A percentile compares a stretch with the other conserved stretches of the same genome.
These are phyloP conservation scores for Nebria ingens DNA, from an alignment of 1,140 invertebrate species.

Conservation along the genomic window DNA sequence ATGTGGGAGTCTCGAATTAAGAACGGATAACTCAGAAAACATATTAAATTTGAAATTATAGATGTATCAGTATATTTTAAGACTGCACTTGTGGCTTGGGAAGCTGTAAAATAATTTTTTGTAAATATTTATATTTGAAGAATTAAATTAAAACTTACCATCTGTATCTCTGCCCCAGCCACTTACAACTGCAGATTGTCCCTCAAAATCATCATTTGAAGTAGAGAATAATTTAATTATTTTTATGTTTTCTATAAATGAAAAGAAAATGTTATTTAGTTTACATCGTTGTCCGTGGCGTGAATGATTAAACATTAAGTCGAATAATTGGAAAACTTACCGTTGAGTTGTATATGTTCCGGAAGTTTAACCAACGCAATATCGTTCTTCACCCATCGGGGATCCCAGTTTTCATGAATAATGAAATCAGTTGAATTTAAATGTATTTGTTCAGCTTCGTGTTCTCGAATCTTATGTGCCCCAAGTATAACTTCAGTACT, in stretches of 20 bases:
- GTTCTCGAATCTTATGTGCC: slow-evolving; percentile 37
- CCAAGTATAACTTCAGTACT: slow-evolving; percentile 34
- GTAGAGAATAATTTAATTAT: slow-evolving; percentile 34
- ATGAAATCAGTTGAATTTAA: slow-evolving; percentile 32
- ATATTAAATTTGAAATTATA: slow-evolving; percentile 27
- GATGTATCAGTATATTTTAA: slow-evolving; percentile 23
- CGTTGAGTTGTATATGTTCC: slow-evolving; percentile 35
- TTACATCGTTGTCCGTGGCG: too few species aligned
- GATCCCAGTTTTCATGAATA: slow-evolving; percentile 39
- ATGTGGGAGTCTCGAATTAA: slow-evolving; percentile 35
- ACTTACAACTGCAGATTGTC: slow-evolving; percentile 33
- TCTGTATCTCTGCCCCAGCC: slow-evolving; percentile 41
- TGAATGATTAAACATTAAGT: not conserved
- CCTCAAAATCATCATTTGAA: slow-evolving; percentile 33
- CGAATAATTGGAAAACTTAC: slow-evolving; percentile 29
- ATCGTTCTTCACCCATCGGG: slow-evolving; percentile 37
- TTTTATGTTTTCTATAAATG: slow-evolving; percentile 37
- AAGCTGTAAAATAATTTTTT: slow-evolving; percentile 13
- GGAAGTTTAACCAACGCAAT: slow-evolving; percentile 44
- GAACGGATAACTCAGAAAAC: slow-evolving; percentile 27
- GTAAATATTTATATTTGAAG: too few species aligned
- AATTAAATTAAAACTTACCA: too few species aligned
- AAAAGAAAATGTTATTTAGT: too few species aligned
- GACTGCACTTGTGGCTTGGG: slow-evolving; percentile 24
- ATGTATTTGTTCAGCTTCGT: slow-evolving; percentile 31